Percentiles rank a stretch among this genome's conserved stretches.
These are phyloP conservation scores for Rattus norvegicus DNA, from an alignment of 2,113 vertebrate genomes.

Conservation along the genomic window DNA sequence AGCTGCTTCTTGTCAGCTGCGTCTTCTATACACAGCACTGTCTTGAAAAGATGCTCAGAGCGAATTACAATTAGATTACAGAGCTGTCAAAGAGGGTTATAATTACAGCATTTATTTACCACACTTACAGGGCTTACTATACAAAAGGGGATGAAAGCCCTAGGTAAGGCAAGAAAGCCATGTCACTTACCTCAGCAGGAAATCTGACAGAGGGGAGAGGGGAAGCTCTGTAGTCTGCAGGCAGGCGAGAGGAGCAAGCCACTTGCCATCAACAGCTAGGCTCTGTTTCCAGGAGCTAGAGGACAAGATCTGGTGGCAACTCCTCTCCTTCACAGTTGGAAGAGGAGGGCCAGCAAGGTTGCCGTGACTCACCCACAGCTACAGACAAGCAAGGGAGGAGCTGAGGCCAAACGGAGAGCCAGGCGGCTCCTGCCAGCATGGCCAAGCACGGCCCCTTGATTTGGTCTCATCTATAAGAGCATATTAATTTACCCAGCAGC, in stretches of 20 bases:
- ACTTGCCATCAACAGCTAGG: neutral
- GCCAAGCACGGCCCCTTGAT: conserved; percentile 3
- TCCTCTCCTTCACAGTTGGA: conserved; percentile 7
- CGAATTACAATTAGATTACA: conserved; percentile 80
- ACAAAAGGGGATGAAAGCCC: conserved; percentile 65
- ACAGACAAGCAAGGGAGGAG: conserved; percentile 56
- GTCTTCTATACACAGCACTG: conserved; percentile 66
- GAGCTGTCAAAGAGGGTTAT: conserved; percentile 74
- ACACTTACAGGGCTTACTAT: conserved; percentile 66
- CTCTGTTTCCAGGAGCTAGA: neutral
- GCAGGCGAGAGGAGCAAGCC: neutral
- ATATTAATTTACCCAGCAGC: conserved; percentile 45
- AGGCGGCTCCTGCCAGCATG: conserved; percentile 28
- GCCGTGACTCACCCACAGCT: conserved; percentile 56
- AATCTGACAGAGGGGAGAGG: conserved; percentile 21
- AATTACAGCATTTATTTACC: conserved; percentile 74
- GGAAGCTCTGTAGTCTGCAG: neutral
- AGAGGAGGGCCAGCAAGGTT: conserved; percentile 41
- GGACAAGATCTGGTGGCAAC: conserved; percentile 22
- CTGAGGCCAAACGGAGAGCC: conserved; percentile 50
- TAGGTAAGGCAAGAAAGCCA: conserved; percentile 16
- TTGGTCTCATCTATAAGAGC: conserved; percentile 16
- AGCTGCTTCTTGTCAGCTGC: conserved; percentile 67
- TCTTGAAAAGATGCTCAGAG: conserved; percentile 72
- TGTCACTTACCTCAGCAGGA: conserved; percentile 77